These are phyloP conservation scores for Notechis scutatus DNA, from an alignment of 2,113 vertebrate genomes.

Conservation along the genomic window DNA sequence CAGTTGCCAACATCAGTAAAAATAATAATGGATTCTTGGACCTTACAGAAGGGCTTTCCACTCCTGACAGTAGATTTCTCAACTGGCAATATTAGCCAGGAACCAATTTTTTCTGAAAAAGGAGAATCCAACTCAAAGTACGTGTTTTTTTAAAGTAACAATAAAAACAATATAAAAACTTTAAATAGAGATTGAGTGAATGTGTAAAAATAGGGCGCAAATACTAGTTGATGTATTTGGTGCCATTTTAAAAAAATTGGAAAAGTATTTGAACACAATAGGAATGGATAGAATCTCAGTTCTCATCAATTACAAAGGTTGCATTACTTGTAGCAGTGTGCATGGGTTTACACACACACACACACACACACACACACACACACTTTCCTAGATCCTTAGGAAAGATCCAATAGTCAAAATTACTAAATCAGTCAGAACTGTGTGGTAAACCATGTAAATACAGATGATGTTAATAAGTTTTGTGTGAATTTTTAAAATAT, in stretches of 20 bases:
- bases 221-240: not conserved
- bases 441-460: not conserved
- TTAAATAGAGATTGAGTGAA: not conserved
- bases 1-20: conserved; percentile 71
- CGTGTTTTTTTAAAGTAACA: not conserved
- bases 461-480: conserved; percentile 63
- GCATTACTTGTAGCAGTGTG: not conserved
- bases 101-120: conserved; percentile 60
- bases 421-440: not conserved
- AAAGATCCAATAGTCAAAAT: not conserved
- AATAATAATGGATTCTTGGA: conserved; percentile 79
- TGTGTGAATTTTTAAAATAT: not conserved
- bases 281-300: not conserved
- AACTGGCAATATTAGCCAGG: conserved; percentile 69
- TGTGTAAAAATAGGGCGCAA: not conserved
- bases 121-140: conserved; percentile 50
- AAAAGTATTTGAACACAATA: not conserved
- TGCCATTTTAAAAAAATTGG: not conserved
- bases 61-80: conserved; percentile 72
- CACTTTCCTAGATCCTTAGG: not conserved
- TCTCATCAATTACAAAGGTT: not conserved
- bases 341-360: not conserved
- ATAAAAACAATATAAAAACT: not conserved
- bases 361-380: not conserved
- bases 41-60: conserved; percentile 70